phyloP scores from a whole-genome alignment of 1,140 invertebrate genomes.

The Akabosia matsudoensis region DNA sequence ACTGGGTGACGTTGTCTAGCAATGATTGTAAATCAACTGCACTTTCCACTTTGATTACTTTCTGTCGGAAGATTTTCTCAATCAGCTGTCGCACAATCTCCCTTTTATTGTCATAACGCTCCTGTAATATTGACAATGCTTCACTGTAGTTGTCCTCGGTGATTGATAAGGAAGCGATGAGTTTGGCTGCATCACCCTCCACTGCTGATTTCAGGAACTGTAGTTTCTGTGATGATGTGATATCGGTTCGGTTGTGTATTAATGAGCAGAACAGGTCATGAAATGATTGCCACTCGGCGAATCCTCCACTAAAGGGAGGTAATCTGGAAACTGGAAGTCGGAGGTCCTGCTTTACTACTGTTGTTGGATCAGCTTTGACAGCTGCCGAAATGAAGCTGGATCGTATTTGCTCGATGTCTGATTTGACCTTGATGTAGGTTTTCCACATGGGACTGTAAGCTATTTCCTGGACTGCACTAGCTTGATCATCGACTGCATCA shows the following conservation, averaged over 20 bases:
- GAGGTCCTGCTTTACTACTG: too few relatives aligned
- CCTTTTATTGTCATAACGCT: conserved; percentile 4
- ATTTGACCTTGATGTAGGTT: too few relatives aligned
- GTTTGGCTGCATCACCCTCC: conserved; percentile 2
- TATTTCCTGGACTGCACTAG: too few relatives aligned
- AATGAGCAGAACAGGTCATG: conserved; percentile 26
- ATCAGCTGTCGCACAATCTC: background rate
- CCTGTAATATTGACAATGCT: background rate
- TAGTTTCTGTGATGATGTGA: background rate
- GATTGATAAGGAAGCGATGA: background rate
- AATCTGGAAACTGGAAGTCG: conserved; percentile 4
- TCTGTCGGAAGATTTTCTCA: background rate
- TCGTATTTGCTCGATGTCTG: too few relatives aligned
- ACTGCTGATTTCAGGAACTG: conserved; percentile 22
- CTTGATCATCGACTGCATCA: too few relatives aligned
- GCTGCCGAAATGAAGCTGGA: too few relatives aligned
- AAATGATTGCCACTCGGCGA: conserved; percentile 25
- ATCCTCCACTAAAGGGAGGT: conserved; percentile 16
- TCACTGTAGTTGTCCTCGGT: conserved; percentile 7
- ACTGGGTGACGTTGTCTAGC: background rate
- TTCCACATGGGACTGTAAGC: too few relatives aligned
- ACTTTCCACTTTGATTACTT: background rate
- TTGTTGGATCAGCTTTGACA: too few relatives aligned
- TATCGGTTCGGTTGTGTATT: background rate
- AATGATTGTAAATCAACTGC: background rate